phyloP scores from a whole-genome alignment of 2,888 invertebrate genomes.

The Eupeodes luniger region DNA sequence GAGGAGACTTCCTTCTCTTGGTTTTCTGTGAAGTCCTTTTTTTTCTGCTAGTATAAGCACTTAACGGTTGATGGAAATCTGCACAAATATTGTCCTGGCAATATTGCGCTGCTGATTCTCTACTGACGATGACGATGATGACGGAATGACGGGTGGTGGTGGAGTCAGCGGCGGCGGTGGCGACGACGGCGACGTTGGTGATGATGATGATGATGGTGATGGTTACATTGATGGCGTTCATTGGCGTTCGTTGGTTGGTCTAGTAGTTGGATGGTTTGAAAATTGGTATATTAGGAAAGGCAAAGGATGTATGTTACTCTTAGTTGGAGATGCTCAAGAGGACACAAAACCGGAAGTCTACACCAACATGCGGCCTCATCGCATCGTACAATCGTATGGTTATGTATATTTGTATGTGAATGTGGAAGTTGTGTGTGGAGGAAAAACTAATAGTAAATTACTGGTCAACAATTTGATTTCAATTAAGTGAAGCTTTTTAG shows the following conservation, averaged over 20 bases:
- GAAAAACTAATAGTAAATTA: constrained; percentile 51
- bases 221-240: constrained; percentile 27
- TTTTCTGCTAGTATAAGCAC: constrained; percentile 49
- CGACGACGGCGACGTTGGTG: no score
- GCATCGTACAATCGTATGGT: no score
- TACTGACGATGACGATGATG: constrained; percentile 18
- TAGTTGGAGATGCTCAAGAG: constrained; percentile 26
- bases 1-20: background rate
- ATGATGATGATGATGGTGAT: constrained; percentile 12
- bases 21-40: constrained; percentile 40
- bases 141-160: background rate
- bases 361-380: constrained; percentile 20
- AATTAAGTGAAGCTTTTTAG: constrained; percentile 61
- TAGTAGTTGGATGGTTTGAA: background rate
- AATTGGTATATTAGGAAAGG: background rate
- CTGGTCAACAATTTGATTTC: constrained; percentile 74
- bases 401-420: background rate
- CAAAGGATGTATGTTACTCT: background rate
- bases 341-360: constrained; percentile 30
- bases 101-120: constrained; percentile 32
- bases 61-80: constrained; percentile 69
- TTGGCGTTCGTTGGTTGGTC: background rate
- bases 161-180: background rate
- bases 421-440: constrained; percentile 7
- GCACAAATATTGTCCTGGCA: constrained; percentile 69